Conservation (phyloP, 2,113 vertebrate genomes). For the Tachycineta bicolor region DNA sequence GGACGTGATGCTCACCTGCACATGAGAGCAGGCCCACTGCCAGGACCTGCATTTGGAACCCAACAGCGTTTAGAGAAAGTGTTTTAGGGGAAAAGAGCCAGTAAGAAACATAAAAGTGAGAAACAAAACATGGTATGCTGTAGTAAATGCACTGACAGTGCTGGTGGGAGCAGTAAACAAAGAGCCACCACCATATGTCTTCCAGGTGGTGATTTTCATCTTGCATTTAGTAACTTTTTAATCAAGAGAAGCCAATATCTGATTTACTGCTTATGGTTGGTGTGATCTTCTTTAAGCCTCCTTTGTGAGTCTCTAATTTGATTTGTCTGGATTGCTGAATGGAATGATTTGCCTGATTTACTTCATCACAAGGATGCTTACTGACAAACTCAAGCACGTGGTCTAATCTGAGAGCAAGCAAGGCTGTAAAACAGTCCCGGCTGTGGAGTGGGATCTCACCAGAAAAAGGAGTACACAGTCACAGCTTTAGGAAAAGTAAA, state of each 20-base stretch:
- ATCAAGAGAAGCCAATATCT: neutral
- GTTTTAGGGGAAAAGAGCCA: neutral
- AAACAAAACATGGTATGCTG: fast-evolving
- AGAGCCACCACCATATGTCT: neutral
- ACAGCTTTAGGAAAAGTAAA: neutral
- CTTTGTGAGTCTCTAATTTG: neutral
- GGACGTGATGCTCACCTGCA: neutral
- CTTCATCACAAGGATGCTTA: neutral
- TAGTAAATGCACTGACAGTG: neutral
- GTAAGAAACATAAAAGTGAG: neutral
- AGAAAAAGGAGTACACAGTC: neutral
- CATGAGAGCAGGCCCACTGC: neutral
- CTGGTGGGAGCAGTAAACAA: neutral
- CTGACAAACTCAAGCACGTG: neutral
- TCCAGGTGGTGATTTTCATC: constrained; percentile 1
- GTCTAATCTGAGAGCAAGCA: neutral
- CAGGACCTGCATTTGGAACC: neutral
- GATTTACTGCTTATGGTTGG: neutral
- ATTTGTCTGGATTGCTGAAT: constrained; percentile 24
- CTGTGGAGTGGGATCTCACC: neutral
- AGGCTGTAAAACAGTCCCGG: neutral
- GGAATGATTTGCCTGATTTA: neutral
- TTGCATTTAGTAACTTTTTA: neutral
- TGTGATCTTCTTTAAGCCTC: neutral
- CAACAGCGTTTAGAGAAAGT: neutral